phyloP scores from a whole-genome alignment of 2,113 vertebrate genomes.

The Alaudala cheleensis region DNA sequence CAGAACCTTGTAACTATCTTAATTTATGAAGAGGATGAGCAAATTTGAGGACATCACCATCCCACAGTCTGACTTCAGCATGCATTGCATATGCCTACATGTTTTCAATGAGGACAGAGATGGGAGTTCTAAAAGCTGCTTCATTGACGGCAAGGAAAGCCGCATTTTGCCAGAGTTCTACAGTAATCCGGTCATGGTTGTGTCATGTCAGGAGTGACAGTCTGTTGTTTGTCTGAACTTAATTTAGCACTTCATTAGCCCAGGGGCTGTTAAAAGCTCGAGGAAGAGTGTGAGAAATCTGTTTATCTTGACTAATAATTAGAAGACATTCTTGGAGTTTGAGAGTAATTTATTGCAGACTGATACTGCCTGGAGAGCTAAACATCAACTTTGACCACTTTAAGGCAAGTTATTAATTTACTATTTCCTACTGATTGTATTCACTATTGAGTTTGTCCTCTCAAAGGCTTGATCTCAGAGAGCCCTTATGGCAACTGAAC shows the following conservation, averaged over 20 bases:
- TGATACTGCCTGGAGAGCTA: constrained; percentile 55
- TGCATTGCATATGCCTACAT: background rate
- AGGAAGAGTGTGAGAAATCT: constrained; percentile 28
- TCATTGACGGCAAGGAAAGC: background rate
- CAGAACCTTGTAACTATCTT: background rate
- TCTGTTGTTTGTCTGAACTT: constrained; percentile 36
- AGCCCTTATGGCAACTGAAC: background rate
- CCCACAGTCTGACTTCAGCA: background rate
- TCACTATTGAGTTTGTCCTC: background rate
- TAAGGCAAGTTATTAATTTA: constrained; percentile 36
- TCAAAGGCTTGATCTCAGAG: background rate
- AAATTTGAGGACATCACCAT: background rate
- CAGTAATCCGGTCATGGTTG: constrained; percentile 1
- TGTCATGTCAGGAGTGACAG: background rate
- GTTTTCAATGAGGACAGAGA: background rate
- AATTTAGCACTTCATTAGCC: constrained; percentile 71
- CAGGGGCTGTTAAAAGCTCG: constrained; percentile 49
- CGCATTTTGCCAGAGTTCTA: background rate
- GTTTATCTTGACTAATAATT: constrained; percentile 52
- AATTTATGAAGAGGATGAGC: background rate
- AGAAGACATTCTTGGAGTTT: constrained; percentile 21
- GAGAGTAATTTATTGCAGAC: constrained; percentile 41
- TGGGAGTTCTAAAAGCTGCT: background rate
- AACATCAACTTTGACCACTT: constrained; percentile 31
- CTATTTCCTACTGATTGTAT: background rate